Base-by-base conservation (phyloP, 1,140 invertebrate genomes). In the Papilio dardanus region DNA sequence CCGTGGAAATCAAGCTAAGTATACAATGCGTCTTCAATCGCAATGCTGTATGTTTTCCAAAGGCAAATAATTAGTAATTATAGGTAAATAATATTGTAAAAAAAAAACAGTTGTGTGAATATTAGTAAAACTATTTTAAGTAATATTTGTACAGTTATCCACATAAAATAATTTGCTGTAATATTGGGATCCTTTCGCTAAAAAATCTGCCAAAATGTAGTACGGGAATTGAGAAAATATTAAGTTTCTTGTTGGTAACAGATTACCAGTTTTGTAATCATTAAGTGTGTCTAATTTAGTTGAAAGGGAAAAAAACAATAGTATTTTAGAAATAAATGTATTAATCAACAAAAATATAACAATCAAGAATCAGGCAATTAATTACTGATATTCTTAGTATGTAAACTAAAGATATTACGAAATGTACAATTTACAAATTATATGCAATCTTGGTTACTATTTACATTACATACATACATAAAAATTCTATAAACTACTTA, bases 341-440 rank as follows among this genome's bases (percentile, higher is more conserved):
- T 62, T 62, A 33, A 37, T 68, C 28, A 40, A 68, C 33, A 35
- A 31, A n/a, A n/a, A 42, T n/a, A 28, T 40, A 50, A 54, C 42
- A 71, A 50, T 35, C 30, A 21, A 71, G 6, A 46, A 50, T 30
- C 54, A 33, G 24, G 24, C 40, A 50, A 21, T 31, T 50, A 71
- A 71, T 31, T 68, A 68, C 66, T 68, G 69, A 46, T 30, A 46
- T 33, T 73, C 12, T 73, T 68, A 24, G 21, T 68, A 19, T 7
- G 6, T 5, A 2, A 30, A 58, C n/a, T 58, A 28, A 30, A 21
- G 7, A 21, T 12, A 0, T 54, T 24, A 54, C 19, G 12, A 54
- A 54, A 54, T 54, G 3, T 54, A 54, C 50, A 24, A 24, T 28
- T 46, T 46, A 19, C 19, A 46, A 16, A 19, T 19, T 46, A 42